Base-by-base conservation (phyloP, 2,113 vertebrate genomes). In the Tenebrosternarchus preto region DNA sequence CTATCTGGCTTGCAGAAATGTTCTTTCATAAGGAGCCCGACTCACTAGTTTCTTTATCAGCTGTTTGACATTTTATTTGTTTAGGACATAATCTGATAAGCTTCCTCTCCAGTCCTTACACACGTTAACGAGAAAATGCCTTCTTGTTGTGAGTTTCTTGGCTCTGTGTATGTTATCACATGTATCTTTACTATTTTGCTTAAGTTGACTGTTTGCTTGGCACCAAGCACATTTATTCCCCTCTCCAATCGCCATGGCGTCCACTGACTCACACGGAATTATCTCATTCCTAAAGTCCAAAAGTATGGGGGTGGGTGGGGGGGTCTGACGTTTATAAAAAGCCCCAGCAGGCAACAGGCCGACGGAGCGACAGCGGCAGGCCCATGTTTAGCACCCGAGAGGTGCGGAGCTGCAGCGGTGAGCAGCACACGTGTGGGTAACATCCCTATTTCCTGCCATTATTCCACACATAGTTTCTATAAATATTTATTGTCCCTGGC, bases 381-480 rank as follows among this genome's bases (percentile, higher is more conserved):
- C 63, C 80, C 50, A 74, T 57, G 53, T 75, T 55, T 80, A 69
- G 61, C 63, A 76, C 27, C 17, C 68, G 75, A 80, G 55, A 76
- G 55, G 70, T 82, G 78, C 31, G 81, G 66, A 39, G 78, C 25
- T 53, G 71, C 77, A 83, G 73, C 76, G 19, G 76, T n/a, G n/a
- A n/a, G n/a, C n/a, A n/a, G 82, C 36, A 36, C 69, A 77, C 66
- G 84, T 73, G 71, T 78, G 66, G 79, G 77, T 56, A 64, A 78
- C 73, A 85, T 80, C 64, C 46, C 71, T 74, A 76, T 82, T 85
- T 80, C 76, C 86, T 84, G 70, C 60, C 77, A 79, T 73, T 83
- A 81, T 82, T 81, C 85, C 80, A 80, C 82, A 74, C 79, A 83
- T 73, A 82, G 69, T 84, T 85, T 87, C 82, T 85, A 85, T 85